A percentile compares a stretch with the other conserved stretches of the same genome.
These are phyloP conservation scores for Neolamprologus falcicula DNA, from an alignment of 2,113 vertebrate species.

Conservation along the genomic window DNA sequence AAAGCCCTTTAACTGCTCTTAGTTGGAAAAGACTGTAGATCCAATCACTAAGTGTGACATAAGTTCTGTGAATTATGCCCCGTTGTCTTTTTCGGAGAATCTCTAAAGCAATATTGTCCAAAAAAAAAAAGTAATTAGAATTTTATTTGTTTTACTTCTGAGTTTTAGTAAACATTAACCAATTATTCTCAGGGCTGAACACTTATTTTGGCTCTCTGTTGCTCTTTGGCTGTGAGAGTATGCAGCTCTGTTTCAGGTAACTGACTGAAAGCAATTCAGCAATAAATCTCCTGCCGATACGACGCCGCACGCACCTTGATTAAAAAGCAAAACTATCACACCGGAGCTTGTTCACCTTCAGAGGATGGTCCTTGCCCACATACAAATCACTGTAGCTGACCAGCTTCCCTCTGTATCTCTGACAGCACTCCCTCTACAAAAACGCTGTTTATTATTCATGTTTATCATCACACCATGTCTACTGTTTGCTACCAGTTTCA, in stretches of 20 bases:
- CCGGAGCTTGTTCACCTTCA: conserved; percentile 18
- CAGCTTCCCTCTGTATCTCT: not conserved
- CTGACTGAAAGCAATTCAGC: conserved; percentile 5
- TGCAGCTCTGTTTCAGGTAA: not conserved
- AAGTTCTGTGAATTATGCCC: not conserved
- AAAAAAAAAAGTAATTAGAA: not conserved
- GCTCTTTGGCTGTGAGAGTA: not conserved
- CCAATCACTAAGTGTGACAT: conserved; percentile 9
- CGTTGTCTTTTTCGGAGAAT: not conserved
- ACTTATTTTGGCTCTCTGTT: not conserved
- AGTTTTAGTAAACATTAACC: not conserved
- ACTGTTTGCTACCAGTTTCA: conserved; percentile 59
- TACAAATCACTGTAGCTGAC: not conserved
- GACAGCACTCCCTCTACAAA: conserved; percentile 9
- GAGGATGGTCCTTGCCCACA: conserved; percentile 1
- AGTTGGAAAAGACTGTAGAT: not conserved
- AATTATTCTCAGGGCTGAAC: not conserved
- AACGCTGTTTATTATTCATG: conserved; percentile 55
- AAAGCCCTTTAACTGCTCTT: conserved; percentile 47
- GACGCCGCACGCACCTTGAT: conserved; percentile 8
- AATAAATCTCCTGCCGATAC: conserved; percentile 7
- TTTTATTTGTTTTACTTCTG: not conserved
- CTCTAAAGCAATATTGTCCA: not conserved
- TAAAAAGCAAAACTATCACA: conserved; percentile 20
- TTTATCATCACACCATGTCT: conserved; percentile 60